Percentiles rank a stretch among this genome's conserved stretches.
phyloP scores from a whole-genome alignment of 2,797 vertebrate species.

The Anabas testudineus region DNA sequence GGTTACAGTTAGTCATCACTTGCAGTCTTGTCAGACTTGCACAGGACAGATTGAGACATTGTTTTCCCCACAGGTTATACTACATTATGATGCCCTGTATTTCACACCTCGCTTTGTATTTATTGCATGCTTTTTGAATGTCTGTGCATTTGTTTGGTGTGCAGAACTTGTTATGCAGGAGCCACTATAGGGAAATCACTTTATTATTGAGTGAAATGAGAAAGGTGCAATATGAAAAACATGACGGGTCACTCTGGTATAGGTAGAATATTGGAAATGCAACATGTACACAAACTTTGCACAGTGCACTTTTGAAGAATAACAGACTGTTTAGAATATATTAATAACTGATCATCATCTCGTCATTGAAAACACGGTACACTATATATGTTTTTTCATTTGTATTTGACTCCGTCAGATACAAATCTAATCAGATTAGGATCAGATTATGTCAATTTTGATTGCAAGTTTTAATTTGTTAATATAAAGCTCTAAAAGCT shows the following conservation, averaged over 20 bases:
- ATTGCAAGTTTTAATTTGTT: not conserved
- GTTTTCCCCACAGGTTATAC: constrained; percentile 30
- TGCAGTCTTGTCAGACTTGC: constrained; percentile 13
- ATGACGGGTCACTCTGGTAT: not conserved
- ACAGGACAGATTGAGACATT: constrained; percentile 11
- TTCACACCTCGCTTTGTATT: constrained; percentile 30
- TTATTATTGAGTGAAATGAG: constrained; percentile 51
- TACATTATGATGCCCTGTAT: constrained; percentile 3
- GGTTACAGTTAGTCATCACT: constrained; percentile 23
- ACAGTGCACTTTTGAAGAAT: constrained; percentile 9
- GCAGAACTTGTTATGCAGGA: constrained; percentile 18
- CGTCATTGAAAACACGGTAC: not conserved
- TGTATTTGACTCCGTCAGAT: too few relatives aligned
- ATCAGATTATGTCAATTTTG: not conserved
- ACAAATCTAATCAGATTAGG: not conserved
- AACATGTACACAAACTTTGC: constrained; percentile 4
- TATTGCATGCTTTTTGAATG: constrained; percentile 33
- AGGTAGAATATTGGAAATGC: constrained; percentile 17
- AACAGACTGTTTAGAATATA: not conserved
- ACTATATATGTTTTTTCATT: not conserved
- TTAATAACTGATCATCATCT: not conserved
- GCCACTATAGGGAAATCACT: constrained; percentile 48
- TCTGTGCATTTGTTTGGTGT: constrained; percentile 18
- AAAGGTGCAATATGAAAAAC: constrained; percentile 35
- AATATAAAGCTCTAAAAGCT: not conserved